These are phyloP conservation scores for Merodon equestris DNA, from an alignment of 2,888 invertebrate genomes.

Conservation along the genomic window DNA sequence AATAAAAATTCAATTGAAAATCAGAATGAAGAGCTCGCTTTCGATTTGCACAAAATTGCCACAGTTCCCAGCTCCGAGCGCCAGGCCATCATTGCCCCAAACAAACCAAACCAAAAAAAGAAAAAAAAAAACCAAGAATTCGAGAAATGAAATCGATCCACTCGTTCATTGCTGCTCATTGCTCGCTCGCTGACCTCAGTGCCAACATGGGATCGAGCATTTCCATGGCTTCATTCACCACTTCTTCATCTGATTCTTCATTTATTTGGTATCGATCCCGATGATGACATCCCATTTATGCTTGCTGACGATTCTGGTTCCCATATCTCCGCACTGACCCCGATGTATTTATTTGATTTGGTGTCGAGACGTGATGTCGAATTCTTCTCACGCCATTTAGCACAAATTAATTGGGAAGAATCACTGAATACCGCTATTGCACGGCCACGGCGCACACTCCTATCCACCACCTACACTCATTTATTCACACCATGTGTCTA, in stretches of 20 bases:
- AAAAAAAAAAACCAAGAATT: too few relatives aligned
- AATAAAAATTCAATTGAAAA: conserved; percentile 14
- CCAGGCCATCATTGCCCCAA: too few relatives aligned
- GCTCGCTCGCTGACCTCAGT: too few relatives aligned
- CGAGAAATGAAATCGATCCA: too few relatives aligned
- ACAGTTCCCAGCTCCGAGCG: too few relatives aligned
- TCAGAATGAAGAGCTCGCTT: background rate
- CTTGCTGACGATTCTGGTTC: conserved; percentile 16
- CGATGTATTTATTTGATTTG: conserved; percentile 64
- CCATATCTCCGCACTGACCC: conserved; percentile 58
- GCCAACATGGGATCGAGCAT: too few relatives aligned
- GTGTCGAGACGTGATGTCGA: conserved; percentile 65
- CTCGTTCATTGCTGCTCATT: too few relatives aligned
- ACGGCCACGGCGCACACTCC: background rate
- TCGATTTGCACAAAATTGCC: too few relatives aligned
- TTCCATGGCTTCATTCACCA: too few relatives aligned
- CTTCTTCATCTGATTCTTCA: background rate
- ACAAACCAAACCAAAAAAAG: too few relatives aligned
- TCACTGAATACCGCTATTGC: conserved; percentile 41
- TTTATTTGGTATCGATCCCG: conserved; percentile 1
- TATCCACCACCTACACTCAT: background rate
- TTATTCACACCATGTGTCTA: too few relatives aligned
- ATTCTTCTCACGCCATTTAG: conserved; percentile 67
- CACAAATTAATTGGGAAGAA: conserved; percentile 67
- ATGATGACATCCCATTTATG: background rate